phyloP scores from a whole-genome alignment of 2,113 vertebrate genomes.

The Tamias sibiricus region DNA sequence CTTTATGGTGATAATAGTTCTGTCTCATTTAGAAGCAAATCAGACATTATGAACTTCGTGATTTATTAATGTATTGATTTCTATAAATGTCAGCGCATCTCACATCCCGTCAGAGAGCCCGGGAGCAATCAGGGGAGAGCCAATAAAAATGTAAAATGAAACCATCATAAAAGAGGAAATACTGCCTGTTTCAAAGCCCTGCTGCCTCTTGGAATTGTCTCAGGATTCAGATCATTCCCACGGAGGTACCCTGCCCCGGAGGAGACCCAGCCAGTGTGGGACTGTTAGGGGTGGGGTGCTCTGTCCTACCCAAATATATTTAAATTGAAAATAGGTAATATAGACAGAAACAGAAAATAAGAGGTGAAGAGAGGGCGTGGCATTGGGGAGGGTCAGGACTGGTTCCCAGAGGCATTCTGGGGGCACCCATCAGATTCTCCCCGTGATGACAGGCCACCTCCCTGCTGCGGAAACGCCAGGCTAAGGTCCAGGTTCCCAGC shows the following conservation, averaged over 20 bases:
- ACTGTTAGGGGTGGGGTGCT: background rate
- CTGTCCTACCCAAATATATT: background rate
- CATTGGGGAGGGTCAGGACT: background rate
- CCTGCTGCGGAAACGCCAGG: background rate
- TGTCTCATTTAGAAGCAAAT: slow-evolving; percentile 86
- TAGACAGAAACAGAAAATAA: background rate
- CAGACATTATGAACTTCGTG: slow-evolving; percentile 83
- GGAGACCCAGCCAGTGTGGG: background rate
- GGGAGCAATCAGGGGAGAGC: slow-evolving; percentile 74
- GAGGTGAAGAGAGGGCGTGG: background rate
- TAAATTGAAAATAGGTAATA: background rate
- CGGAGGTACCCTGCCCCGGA: background rate
- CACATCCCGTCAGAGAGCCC: slow-evolving; percentile 71
- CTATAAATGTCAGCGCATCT: slow-evolving; percentile 79
- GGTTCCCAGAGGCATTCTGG: background rate
- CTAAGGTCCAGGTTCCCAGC: background rate
- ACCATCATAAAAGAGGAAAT: slow-evolving; percentile 78
- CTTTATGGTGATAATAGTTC: slow-evolving; percentile 79
- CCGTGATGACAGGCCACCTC: too few relatives aligned
- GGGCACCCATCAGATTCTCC: background rate
- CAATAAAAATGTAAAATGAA: slow-evolving; percentile 80
- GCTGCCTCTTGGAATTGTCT: slow-evolving; percentile 61
- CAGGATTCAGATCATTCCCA: background rate
- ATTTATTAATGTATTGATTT: slow-evolving; percentile 85
- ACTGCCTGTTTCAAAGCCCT: slow-evolving; percentile 62